Evolutionary conservation across 2,797 vertebrate genomes (phyloP), one percentile per base, ranked within the genome.

Genomic region (Fringilla coelebs): DNA sequence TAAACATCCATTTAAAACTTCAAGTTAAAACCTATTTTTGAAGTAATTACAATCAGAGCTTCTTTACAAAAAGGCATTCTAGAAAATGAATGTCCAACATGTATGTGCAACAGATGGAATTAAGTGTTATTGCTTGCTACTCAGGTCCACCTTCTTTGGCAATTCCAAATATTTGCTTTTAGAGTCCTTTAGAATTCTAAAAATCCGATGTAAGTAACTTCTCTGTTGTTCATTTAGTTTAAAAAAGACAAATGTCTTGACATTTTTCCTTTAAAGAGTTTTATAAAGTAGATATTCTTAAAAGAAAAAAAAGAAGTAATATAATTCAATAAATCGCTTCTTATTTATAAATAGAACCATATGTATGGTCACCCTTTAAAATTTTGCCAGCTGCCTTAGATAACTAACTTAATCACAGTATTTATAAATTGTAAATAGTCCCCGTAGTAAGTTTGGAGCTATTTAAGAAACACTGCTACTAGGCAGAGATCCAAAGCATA

Each of bases 341-440:
- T 88, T 91, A 68, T 95, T 94, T 92, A 85, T 88, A 94, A 95
- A 95, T 48, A 92, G 55, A 95, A 91, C 62, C 61, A 84, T 92
- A 93, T 75, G 51, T 58, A 88, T 70, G 36, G 73, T 75, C 82
- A 93, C 51, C 24, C 78, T 55, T 89, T 83, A 93, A 92, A 95
- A 91, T 88, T 90, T 91, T 85, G 52, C 89, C 92, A 93, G 95
- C 87, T 95, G 92, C 73, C 81, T 93, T 52, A 89, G 87, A 92
- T 86, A 96, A 84, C 73, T 70, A 89, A 89, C 58, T 92, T 89
- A 85, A 96, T 96, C 82, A n/a, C 65, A 63, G 66, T 93, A 89
- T 94, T 94, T 87, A 54, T 67, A 71, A 92, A 83, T 72, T 92
- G 40, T 94, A 94, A 94, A 93, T 83, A 93, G 46, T 85, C 81